Percentiles rank a stretch among this genome's conserved stretches.
Conservation (phyloP, 92 coral and sea anemone genomes). For the Siderastrea siderea region DNA sequence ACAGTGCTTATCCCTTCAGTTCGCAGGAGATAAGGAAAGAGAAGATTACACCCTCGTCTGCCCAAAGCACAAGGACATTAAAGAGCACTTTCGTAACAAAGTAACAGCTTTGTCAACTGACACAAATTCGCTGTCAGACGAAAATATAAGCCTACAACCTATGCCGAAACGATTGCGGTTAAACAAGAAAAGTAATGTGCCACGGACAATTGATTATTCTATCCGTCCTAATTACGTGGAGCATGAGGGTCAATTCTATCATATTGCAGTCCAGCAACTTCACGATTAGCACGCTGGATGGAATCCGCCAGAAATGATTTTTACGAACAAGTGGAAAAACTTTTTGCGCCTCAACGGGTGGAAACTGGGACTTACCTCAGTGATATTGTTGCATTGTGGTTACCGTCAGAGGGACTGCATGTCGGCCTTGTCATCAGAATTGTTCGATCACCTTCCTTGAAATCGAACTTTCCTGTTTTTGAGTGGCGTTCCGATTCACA, state of each 20-base stretch:
- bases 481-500: slow-evolving; percentile 31
- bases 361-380: slow-evolving; percentile 9
- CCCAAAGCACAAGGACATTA: slow-evolving; percentile 39
- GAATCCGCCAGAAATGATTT: slow-evolving; percentile 63
- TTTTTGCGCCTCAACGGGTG: neutral
- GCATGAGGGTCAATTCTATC: slow-evolving; percentile 54
- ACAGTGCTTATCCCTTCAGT: slow-evolving; percentile 50
- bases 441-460: slow-evolving; percentile 38
- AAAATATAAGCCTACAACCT: neutral
- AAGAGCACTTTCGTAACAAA: slow-evolving; percentile 38
- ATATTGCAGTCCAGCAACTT: slow-evolving; percentile 62
- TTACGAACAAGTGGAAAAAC: slow-evolving; percentile 34
- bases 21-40: slow-evolving; percentile 22
- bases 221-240: slow-evolving; percentile 57
- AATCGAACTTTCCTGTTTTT: slow-evolving; percentile 47
- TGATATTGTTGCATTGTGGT: slow-evolving; percentile 44
- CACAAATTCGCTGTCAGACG: slow-evolving; percentile 11
- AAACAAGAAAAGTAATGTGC: neutral
- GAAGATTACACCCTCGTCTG: slow-evolving; percentile 45
- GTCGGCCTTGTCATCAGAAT: slow-evolving; percentile 35
- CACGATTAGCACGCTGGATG: slow-evolving; percentile 53
- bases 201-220: slow-evolving; percentile 6
- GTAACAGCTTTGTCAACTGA: slow-evolving; percentile 40
- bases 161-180: slow-evolving; percentile 2
- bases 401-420: slow-evolving; percentile 44